A percentile compares a stretch with the other conserved stretches of the same genome.
These are phyloP conservation scores for Pentamera pediparva DNA, from an alignment of 53 echinoderm and acorn worm species.

Conservation along the genomic window DNA sequence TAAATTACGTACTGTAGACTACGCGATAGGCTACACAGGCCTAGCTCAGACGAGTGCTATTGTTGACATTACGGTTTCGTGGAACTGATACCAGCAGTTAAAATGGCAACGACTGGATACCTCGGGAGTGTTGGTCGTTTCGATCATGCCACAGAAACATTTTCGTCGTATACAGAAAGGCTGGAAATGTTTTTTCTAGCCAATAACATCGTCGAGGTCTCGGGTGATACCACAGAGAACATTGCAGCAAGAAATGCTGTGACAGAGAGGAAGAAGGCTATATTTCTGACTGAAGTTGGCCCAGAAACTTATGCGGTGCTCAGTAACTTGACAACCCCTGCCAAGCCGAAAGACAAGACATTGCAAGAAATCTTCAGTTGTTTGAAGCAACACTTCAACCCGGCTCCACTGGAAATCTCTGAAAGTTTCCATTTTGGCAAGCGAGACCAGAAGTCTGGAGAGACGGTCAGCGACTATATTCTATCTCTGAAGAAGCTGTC, in stretches of 20 bases:
- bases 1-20: neutral
- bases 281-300: slow-evolving; percentile 27
- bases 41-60: neutral
- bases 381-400: slow-evolving; percentile 14
- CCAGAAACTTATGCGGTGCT: slow-evolving; percentile 15
- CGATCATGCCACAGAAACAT: slow-evolving; percentile 25
- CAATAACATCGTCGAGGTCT: slow-evolving; percentile 23
- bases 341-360: slow-evolving; percentile 7
- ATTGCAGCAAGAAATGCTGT: slow-evolving; percentile 1
- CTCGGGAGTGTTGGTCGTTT: slow-evolving; percentile 19
- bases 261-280: slow-evolving; percentile 30
- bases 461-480: slow-evolving; percentile 27
- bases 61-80: neutral
- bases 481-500: slow-evolving; percentile 27
- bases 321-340: slow-evolving; percentile 12
- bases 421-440: slow-evolving; percentile 32
- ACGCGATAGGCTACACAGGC: neutral
- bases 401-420: slow-evolving; percentile 27
- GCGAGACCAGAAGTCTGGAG: slow-evolving; percentile 20
- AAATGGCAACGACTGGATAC: neutral
- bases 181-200: slow-evolving; percentile 31
- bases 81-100: neutral
- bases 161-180: slow-evolving; percentile 27
- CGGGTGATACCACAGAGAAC: slow-evolving; percentile 12
- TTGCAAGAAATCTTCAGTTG: neutral